A percentile compares a stretch with the other conserved stretches of the same genome.
Conservation (phyloP, 2,797 vertebrate genomes). For the Chiloscyllium punctatum region DNA sequence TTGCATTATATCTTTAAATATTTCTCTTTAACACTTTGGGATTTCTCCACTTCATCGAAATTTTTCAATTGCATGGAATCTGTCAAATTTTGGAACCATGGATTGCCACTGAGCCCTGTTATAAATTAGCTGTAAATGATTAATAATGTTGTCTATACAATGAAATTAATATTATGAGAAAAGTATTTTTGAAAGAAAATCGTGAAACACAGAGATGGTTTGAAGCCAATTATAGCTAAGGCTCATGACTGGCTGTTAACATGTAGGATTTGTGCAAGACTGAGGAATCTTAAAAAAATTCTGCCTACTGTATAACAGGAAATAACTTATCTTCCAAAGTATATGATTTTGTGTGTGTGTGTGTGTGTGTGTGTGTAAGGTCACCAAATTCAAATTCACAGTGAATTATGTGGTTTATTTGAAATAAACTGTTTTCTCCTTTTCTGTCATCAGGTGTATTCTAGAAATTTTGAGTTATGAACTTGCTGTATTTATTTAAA, state of each 20-base stretch:
- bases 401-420: neutral
- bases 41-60: neutral
- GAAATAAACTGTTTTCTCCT: neutral
- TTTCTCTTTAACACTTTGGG: neutral
- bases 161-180: neutral
- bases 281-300: neutral
- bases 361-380: neutral
- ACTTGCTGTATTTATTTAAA: constrained; percentile 20
- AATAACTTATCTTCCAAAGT: neutral
- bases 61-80: neutral
- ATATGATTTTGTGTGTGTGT: too few relatives aligned
- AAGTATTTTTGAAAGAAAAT: neutral
- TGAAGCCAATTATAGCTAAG: neutral
- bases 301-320: neutral
- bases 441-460: neutral
- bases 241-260: too few relatives aligned
- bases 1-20: neutral
- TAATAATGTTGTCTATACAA: neutral
- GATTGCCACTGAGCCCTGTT: neutral
- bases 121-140: neutral
- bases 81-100: neutral
- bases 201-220: neutral
- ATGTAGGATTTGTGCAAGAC: neutral
- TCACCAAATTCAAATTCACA: neutral
- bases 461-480: neutral